Conservation (phyloP, 2,888 invertebrate species). For the Apantesis nais region DNA sequence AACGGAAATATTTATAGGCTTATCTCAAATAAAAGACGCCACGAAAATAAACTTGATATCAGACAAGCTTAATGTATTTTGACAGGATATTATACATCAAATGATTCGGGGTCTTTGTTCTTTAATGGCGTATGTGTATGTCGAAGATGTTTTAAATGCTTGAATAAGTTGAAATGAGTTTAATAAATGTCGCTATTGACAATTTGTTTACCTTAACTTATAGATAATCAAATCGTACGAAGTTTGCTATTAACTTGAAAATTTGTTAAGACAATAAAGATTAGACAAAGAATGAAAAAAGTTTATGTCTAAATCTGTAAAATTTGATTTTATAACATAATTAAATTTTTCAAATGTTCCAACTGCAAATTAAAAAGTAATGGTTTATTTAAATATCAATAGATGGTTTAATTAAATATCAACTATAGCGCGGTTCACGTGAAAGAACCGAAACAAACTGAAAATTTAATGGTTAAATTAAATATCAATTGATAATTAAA, state of each 20-base stretch:
- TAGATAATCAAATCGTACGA: background rate
- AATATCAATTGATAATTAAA: too few species aligned
- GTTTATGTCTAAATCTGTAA: too few species aligned
- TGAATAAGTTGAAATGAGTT: background rate
- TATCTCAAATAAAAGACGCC: background rate
- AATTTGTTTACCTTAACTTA: background rate
- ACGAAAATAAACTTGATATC: background rate
- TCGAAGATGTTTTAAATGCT: background rate
- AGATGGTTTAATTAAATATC: too few species aligned
- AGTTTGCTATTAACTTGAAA: background rate
- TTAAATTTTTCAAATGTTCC: too few species aligned
- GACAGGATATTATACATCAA: background rate
- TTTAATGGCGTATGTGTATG: background rate
- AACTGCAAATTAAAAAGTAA: too few species aligned
- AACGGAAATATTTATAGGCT: background rate
- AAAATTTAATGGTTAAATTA: too few species aligned
- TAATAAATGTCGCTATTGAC: background rate
- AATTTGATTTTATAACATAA: too few species aligned
- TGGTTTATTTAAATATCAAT: too few species aligned
- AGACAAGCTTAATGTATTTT: background rate
- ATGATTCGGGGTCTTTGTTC: background rate
- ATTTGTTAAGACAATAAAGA: background rate
- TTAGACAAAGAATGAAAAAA: too few species aligned
- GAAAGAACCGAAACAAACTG: too few species aligned
- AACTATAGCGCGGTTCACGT: too few species aligned